phyloP scores from a whole-genome alignment of 2,797 vertebrate genomes.

The Buphagus erythrorhynchus region DNA sequence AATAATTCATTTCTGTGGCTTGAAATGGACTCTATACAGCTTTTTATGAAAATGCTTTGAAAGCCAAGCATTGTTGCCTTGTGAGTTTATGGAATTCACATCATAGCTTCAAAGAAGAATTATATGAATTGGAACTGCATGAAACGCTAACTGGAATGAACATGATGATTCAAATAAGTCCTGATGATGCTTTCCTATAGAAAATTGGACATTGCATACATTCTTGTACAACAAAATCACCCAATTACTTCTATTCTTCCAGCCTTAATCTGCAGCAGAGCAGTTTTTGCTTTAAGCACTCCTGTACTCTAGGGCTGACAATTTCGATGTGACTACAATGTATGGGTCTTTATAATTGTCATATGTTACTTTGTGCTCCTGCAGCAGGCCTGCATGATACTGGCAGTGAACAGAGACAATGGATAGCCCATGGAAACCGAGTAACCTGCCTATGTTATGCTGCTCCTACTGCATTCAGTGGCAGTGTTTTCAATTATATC shows the following conservation, averaged over 20 bases:
- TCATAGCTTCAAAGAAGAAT: constrained; percentile 7
- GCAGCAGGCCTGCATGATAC: neutral
- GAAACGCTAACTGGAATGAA: neutral
- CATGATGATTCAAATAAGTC: neutral
- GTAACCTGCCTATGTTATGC: neutral
- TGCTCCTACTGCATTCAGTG: neutral
- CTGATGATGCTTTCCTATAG: neutral
- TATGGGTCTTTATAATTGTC: neutral
- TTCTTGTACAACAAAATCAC: neutral
- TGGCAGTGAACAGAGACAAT: neutral
- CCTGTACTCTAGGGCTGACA: neutral
- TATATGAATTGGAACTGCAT: neutral
- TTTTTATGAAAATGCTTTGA: constrained; percentile 44
- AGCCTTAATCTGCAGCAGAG: neutral
- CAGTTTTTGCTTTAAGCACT: neutral
- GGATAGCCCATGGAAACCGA: neutral
- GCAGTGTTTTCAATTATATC: neutral
- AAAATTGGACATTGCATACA: neutral
- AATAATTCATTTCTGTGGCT: constrained; percentile 47
- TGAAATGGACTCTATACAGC: constrained; percentile 50
- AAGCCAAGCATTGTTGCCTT: neutral
- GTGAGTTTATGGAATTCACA: neutral
- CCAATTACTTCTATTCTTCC: neutral
- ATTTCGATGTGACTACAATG: neutral
- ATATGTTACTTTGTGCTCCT: neutral